These are phyloP conservation scores for Papilio polytes DNA, from an alignment of 1,140 invertebrate species.

Conservation along the genomic window DNA sequence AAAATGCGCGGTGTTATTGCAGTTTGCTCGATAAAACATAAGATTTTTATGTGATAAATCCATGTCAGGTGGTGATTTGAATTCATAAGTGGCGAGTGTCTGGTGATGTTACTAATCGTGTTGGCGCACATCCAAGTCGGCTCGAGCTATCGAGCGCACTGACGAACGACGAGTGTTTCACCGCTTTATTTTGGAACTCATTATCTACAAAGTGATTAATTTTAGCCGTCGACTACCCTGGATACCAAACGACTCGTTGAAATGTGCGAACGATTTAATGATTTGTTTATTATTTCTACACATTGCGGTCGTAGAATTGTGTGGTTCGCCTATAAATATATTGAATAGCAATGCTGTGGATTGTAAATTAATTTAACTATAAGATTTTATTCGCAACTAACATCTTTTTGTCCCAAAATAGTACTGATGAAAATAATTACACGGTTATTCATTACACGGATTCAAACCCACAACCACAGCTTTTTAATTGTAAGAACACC, in stretches of 20 bases:
- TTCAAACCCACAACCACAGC: not conserved
- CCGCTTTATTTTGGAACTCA: constrained; percentile 81
- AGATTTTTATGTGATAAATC: constrained; percentile 46
- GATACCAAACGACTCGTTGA: constrained; percentile 57
- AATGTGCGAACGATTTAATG: constrained; percentile 52
- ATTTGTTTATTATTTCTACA: constrained; percentile 15
- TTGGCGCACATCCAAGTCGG: constrained; percentile 67
- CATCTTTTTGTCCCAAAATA: no score
- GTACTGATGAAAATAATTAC: no score
- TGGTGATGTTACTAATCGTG: constrained; percentile 68
- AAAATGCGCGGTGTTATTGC: no score
- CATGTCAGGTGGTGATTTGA: constrained; percentile 52
- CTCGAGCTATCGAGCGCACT: constrained; percentile 67
- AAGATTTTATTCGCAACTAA: no score
- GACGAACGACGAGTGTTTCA: constrained; percentile 71
- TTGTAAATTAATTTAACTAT: no score
- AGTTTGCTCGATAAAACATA: constrained; percentile 1
- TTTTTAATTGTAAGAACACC: not conserved
- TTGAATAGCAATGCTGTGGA: no score
- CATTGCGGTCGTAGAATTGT: not conserved
- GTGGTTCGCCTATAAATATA: not conserved
- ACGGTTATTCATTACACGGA: no score
- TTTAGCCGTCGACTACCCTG: constrained; percentile 64
- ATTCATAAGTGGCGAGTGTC: constrained; percentile 54
- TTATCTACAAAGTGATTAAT: constrained; percentile 82